phyloP scores from a whole-genome alignment of 2,888 invertebrate species.

The Ctenicera cuprea region DNA sequence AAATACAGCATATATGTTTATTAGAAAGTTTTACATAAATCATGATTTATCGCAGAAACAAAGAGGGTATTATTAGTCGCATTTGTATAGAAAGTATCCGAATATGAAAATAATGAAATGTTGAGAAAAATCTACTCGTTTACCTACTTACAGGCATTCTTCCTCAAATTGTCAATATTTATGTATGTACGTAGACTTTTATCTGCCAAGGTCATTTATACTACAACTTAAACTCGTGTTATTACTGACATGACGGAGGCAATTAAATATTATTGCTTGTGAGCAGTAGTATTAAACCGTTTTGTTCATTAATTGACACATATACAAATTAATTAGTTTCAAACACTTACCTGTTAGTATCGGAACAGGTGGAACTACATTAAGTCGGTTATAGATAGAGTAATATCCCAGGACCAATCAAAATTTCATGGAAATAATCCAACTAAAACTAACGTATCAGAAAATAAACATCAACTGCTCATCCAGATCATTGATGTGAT shows the following conservation, averaged over 20 bases:
- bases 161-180: conserved; percentile 33
- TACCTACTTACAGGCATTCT: conserved; percentile 34
- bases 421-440: too few relatives aligned
- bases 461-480: too few relatives aligned
- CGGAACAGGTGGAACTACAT: background rate
- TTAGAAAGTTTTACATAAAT: conserved; percentile 8
- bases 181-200: conserved; percentile 13
- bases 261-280: conserved; percentile 41
- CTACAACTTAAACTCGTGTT: conserved; percentile 40
- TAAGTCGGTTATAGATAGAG: too few relatives aligned
- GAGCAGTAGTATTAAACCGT: conserved; percentile 30
- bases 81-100: background rate
- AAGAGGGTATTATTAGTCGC: too few relatives aligned
- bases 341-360: too few relatives aligned
- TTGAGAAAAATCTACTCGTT: conserved; percentile 14
- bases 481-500: background rate
- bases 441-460: too few relatives aligned
- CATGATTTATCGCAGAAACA: too few relatives aligned
- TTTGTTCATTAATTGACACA: conserved; percentile 30
- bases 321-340: background rate
- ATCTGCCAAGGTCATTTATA: conserved; percentile 38
- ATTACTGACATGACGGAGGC: conserved; percentile 39
- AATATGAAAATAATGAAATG: conserved; percentile 38
- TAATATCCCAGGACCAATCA: too few relatives aligned
- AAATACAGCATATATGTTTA: background rate